Evolutionary conservation across 2,888 invertebrate genomes (phyloP), one percentile per base, ranked within the genome.

Genomic region (Acanthosepion pharaonis): DNA sequence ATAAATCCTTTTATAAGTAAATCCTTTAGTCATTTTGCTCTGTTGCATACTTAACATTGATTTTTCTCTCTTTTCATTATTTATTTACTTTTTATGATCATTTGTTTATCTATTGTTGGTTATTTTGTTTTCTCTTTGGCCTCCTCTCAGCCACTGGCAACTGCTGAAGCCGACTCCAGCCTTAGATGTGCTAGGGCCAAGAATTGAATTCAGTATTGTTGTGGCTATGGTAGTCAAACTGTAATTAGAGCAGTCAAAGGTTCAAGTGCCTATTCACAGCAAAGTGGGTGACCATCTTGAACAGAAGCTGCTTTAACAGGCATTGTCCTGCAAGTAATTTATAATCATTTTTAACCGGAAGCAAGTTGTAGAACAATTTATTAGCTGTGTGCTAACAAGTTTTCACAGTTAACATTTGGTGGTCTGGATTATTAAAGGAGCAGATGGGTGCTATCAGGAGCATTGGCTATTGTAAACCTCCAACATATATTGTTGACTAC

Each of bases 191-290:
- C 5, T 78, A n/a, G 78, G 78, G n/a, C 78, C 33, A 78, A 78
- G 78, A 78, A 78, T 2, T 78, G 78, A n/a, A 11, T 33, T 78
- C 15, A 78, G 78, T 78, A 78, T 78, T 15, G n/a, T 78, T 78
- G 78, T n/a, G 78, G 78, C 78, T 5, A 78, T 28, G 9, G 1
- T n/a, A 78, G 78, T 78, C n/a, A 78, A n/a, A n/a, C 78, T 78
- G 78, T 78, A 78, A 78, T 78, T 78, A n/a, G 78, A 33, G 78
- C 78, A 78, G n/a, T 33, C n/a, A n/a, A 78, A 78, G 78, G 78
- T 78, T 78, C 78, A 78, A 78, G 78, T 78, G 11, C 18, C 78
- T 11, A 78, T 33, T 78, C 78, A 78, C 11, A 78, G 33, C 78
- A n/a, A 78, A 78, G 78, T 78, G n/a, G 78, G 78, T 78, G 78